These are phyloP conservation scores for Pseudocheirus occidentalis DNA, from an alignment of 2,797 vertebrate genomes.

Conservation along the genomic window DNA sequence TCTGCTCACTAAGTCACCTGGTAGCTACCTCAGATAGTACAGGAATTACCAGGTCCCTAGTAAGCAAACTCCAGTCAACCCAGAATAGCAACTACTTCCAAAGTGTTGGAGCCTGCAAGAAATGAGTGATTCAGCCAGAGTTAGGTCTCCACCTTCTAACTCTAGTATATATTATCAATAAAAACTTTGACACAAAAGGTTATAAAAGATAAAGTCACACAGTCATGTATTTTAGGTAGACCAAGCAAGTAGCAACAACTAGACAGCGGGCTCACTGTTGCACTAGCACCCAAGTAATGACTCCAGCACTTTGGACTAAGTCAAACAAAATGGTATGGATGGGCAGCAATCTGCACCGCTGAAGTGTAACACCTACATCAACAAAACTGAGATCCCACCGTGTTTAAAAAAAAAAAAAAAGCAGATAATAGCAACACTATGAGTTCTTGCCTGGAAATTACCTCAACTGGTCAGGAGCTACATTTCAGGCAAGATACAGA, in stretches of 20 bases:
- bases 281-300: neutral
- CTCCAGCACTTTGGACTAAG: neutral
- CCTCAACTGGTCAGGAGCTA: constrained; percentile 29
- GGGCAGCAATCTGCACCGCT: neutral
- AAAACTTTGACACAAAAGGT: neutral
- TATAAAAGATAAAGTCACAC: neutral
- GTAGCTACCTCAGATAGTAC: too few species aligned
- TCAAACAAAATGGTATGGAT: neutral
- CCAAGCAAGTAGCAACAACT: neutral
- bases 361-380: neutral
- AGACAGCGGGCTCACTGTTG: neutral
- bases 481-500: neutral
- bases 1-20: neutral
- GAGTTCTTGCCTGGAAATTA: constrained; percentile 20
- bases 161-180: constrained; percentile 9
- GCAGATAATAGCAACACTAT: neutral
- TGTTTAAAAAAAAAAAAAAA: neutral
- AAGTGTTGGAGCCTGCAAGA: neutral
- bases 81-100: neutral
- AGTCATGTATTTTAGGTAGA: neutral
- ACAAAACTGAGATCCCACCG: neutral
- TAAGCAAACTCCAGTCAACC: neutral
- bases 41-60: neutral
- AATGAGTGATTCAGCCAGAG: neutral
- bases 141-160: neutral